These are phyloP conservation scores for Microtus agrestis DNA, from an alignment of 2,797 vertebrate genomes.

Conservation along the genomic window DNA sequence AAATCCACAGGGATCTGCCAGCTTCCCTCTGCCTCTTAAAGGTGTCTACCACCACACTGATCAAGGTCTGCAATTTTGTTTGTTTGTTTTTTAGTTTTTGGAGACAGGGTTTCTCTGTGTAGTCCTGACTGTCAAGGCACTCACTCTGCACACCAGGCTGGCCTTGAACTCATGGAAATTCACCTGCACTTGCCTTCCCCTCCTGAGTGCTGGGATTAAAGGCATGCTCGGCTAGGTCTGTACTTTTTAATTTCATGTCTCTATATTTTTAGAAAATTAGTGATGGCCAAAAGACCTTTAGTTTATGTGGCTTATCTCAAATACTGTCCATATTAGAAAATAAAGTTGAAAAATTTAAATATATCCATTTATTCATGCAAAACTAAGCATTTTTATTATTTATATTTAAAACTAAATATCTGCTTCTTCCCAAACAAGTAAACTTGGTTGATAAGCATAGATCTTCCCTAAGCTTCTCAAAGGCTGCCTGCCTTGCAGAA, in stretches of 20 bases:
- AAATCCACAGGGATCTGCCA: background rate
- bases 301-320: background rate
- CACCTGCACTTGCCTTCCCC: too few species aligned
- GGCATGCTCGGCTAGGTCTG: too few species aligned
- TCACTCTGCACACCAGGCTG: too few species aligned
- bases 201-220: too few species aligned
- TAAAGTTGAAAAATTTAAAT: conserved; percentile 4
- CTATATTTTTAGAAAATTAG: conserved; percentile 1
- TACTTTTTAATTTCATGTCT: background rate
- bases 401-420: background rate
- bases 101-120: too few species aligned
- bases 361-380: conserved; percentile 6
- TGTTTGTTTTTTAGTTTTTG: too few species aligned
- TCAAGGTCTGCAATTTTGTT: background rate
- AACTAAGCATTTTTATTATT: conserved; percentile 11
- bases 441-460: background rate
- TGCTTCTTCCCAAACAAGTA: background rate
- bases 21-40: background rate
- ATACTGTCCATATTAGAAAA: conserved; percentile 19
- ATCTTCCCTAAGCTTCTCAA: background rate
- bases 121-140: too few species aligned
- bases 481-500: background rate
- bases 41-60: too few species aligned
- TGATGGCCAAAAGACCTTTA: background rate
- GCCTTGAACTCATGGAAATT: too few species aligned